Evolutionary conservation across 2,113 vertebrate species (phyloP).

Genomic region (Hippotragus niger): DNA sequence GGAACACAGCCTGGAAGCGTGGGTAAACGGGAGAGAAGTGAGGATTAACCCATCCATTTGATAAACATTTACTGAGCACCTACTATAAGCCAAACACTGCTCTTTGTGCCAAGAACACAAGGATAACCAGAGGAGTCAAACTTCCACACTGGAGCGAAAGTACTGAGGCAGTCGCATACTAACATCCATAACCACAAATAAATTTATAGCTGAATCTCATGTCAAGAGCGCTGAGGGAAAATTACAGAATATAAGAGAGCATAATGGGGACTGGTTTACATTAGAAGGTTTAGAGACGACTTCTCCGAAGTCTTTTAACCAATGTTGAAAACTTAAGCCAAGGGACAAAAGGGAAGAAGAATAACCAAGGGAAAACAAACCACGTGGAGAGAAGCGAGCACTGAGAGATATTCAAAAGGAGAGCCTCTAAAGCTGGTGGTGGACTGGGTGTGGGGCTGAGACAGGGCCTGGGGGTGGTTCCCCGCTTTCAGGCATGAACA

Average conservation of each 20-base stretch:
- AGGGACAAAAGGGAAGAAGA: not conserved
- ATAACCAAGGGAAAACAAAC: not conserved
- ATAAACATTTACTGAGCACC: not conserved
- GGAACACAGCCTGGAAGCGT: not conserved
- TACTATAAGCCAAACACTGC: not conserved
- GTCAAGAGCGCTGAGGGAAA: not conserved
- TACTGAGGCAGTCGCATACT: not conserved
- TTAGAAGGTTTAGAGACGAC: not conserved
- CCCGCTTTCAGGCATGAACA: not conserved
- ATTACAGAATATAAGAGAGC: not conserved
- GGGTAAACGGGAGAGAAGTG: not conserved
- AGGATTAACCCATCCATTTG: not conserved
- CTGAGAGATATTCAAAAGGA: not conserved
- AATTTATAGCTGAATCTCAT: not conserved
- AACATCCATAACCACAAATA: not conserved
- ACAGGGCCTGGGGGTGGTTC: not conserved
- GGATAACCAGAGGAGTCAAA: not conserved
- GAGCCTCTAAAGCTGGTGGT: accelerated
- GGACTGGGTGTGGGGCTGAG: not conserved
- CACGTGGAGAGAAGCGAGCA: not conserved
- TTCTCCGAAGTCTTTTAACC: not conserved
- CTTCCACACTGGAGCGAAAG: not conserved
- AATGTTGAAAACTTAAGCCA: not conserved
- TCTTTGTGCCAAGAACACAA: not conserved
- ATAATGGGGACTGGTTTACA: not conserved